Evolutionary conservation across 2,113 vertebrate species (phyloP).

Genomic region (Phyllopteryx taeniolatus): DNA sequence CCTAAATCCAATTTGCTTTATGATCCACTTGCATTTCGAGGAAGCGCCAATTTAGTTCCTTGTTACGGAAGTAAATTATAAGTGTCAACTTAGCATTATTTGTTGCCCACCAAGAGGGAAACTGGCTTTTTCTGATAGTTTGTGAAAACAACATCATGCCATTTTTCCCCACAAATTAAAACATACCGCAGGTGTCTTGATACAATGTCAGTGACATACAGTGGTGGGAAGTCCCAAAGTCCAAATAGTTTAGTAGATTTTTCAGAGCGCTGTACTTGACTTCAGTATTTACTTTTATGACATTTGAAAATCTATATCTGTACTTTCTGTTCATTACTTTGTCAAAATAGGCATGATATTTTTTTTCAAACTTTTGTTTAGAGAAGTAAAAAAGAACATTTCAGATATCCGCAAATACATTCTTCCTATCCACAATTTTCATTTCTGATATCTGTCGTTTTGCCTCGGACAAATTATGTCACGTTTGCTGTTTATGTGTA

Average conservation of each 20-base stretch:
- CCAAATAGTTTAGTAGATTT: not conserved
- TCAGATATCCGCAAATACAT: no score
- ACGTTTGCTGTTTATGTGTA: no score
- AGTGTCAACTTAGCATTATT: conserved; percentile 55
- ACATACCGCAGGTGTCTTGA: not conserved
- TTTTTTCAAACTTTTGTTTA: no score
- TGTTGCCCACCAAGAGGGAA: conserved; percentile 32
- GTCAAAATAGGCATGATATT: no score
- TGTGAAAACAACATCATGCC: not conserved
- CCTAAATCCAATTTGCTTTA: conserved; percentile 78
- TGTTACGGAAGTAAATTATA: conserved; percentile 74
- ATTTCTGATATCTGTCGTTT: no score
- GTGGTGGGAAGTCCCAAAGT: not conserved
- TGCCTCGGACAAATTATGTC: no score
- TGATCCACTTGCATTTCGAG: conserved; percentile 72
- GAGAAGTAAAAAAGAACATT: no score
- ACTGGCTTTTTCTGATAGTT: not conserved
- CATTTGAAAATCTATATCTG: not conserved
- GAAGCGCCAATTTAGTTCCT: conserved; percentile 72
- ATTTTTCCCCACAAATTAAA: no score
- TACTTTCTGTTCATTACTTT: no score
- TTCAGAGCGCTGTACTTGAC: no score
- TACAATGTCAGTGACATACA: not conserved
- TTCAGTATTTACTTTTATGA: not conserved
- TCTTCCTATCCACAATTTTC: no score